A percentile compares a stretch with the other conserved stretches of the same genome.
Conservation (phyloP, 2,888 invertebrate species). For the Spialia ferax region DNA sequence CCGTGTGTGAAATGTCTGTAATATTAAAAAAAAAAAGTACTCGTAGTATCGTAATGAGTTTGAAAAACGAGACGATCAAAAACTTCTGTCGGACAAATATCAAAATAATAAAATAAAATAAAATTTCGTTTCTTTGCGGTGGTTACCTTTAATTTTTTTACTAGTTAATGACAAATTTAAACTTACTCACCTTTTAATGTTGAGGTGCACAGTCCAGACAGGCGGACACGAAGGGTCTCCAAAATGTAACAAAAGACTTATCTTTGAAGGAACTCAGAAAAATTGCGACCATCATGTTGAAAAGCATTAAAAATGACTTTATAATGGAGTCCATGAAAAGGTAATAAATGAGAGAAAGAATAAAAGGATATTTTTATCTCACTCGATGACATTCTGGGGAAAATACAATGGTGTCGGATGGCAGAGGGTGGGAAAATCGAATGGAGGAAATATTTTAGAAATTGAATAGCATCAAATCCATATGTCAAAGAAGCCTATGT, state of each 20-base stretch:
- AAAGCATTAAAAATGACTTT: conserved; percentile 8
- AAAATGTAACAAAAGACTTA: neutral
- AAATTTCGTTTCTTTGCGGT: too few species aligned
- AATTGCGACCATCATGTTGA: conserved; percentile 1
- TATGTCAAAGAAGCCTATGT: too few species aligned
- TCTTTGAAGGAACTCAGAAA: conserved; percentile 5
- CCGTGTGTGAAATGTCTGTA: too few species aligned
- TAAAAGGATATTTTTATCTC: neutral
- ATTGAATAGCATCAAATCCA: neutral
- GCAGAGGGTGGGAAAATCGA: neutral
- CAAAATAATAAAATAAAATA: too few species aligned
- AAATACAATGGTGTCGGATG: conserved; percentile 6
- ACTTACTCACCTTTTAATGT: too few species aligned
- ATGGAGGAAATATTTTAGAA: conserved; percentile 7
- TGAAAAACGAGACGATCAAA: too few species aligned
- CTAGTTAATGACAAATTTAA: too few species aligned
- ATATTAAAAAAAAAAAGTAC: too few species aligned
- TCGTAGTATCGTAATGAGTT: too few species aligned
- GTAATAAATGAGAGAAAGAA: conserved; percentile 6
- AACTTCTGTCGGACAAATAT: too few species aligned
- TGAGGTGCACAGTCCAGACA: too few species aligned
- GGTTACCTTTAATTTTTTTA: too few species aligned
- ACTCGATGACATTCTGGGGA: neutral
- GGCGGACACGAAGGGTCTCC: neutral
- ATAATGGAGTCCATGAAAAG: conserved; percentile 13